Base-by-base conservation (phyloP, 2,113 vertebrate species). In the Microtus pennsylvanicus region DNA sequence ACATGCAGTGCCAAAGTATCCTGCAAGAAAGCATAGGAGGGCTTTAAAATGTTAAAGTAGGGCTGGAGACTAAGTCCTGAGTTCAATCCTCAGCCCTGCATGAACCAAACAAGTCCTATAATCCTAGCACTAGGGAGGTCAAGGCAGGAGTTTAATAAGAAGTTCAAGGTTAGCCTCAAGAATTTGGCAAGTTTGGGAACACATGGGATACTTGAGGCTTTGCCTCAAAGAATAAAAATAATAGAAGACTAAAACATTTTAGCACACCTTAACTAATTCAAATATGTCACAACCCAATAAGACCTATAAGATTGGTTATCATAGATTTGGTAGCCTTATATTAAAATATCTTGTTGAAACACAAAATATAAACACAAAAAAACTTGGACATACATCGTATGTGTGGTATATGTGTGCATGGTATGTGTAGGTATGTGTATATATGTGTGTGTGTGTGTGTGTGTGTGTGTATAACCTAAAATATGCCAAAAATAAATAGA, bases 1-100 rank as follows among this genome's bases (percentile, higher is more conserved):
- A 42, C 99, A 99, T 26, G 98, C 98, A 1, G 98, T 83, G 28
- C 99, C 99, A 35, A 99, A 98, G 97, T 99, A 99, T 1, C 99
- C 99, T 99, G 96, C 3, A 45, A 47, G 87, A 77, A 95, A 92
- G 72, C 47, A 47, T n/a, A 95, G 3, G 77, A 35, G 22, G 13
- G 21, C 9, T 55, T 87, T 47, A 26, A 26, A 6, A 12, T 12
- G 16, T 45, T 0, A 21, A 70, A 50, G n/a, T 0, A 4, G 2
- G 26, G 16, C 65, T 50, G 1, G 65, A n/a, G 33, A 47, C 28
- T 12, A 45, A 67, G 10, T 28, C 82, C 38, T 33, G 17, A 45
- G 28, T 47, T 69, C 42, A 87, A 1, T 35, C 12, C 42, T 67
- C 85, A 70, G 30, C 65, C 35, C 65, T 19, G 1, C 3, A 3